Evolutionary conservation across 1,140 invertebrate species (phyloP).

Genomic region (Euura saliciscinereae): DNA sequence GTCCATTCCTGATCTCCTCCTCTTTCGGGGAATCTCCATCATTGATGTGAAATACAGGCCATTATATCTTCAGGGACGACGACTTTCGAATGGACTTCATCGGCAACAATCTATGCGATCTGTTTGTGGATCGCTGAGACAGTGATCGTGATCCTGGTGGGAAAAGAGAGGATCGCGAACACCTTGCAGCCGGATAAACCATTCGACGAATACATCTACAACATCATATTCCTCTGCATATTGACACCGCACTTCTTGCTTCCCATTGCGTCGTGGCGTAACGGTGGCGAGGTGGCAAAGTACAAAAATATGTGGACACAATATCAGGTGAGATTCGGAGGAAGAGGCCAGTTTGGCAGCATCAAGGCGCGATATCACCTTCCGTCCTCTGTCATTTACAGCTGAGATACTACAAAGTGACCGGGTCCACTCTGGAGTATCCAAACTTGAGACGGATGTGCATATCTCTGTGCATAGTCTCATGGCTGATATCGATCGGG

Average conservation of each 20-base stretch:
- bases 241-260: conserved; percentile 72
- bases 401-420: conserved; percentile 69
- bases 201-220: conserved; percentile 74
- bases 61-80: conserved; percentile 5
- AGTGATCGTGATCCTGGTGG: conserved; percentile 43
- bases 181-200: conserved; percentile 62
- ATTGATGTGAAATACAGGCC: not conserved
- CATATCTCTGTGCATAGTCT: conserved; percentile 66
- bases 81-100: conserved; percentile 37
- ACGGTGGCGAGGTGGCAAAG: conserved; percentile 69
- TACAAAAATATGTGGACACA: conserved; percentile 78
- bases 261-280: conserved; percentile 71
- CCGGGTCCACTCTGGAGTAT: conserved; percentile 67
- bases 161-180: conserved; percentile 43
- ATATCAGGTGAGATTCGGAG: conserved; percentile 61
- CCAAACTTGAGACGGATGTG: conserved; percentile 66
- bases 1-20: no score
- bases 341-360: not conserved
- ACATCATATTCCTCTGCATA: conserved; percentile 72
- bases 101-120: conserved; percentile 44
- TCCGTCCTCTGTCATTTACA: conserved; percentile 38
- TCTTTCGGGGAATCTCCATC: no score
- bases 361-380: not conserved
- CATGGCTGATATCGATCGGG: conserved; percentile 65
- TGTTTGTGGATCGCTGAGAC: conserved; percentile 43